Base-by-base conservation (phyloP, 92 coral and sea anemone genomes). In the Zoanthus gigantus region DNA sequence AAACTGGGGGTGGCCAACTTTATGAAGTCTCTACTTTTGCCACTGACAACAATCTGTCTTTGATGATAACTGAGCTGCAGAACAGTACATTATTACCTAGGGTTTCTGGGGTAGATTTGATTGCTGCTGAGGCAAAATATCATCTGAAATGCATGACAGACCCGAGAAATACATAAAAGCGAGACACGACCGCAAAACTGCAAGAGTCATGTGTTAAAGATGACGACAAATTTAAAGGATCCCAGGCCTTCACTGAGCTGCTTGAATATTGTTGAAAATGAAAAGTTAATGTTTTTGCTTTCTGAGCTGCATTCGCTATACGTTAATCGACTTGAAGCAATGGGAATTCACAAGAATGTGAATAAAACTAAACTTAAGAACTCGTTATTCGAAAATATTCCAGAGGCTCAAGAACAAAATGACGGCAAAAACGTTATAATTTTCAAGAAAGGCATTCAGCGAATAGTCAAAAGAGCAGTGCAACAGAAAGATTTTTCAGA, bases 61-160 rank as follows among this genome's bases (percentile, higher is more conserved):
- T n/a, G 23, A 94, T 91, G 96, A 91, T 93, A 5, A 81, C 89
- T 7, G 96, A 92, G 45, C 77, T 91, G 10, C 89, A 87, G 56
- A 2, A 63, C 9, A 63, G 69, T 16, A 63, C 69, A 2, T 28
- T 63, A 3, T 63, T 63, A 63, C 69, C 23, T 1, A 17, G 23
- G 7, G 9, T 63, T 63, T 63, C 18, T 63, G 69, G 69, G 3
- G 3, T 13, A 5, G 69, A 63, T 17, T 28, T 63, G 29, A 63
- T 63, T 4, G 69, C 69, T 14, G 92, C 87, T n/a, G 94, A 93
- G 37, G 96, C 94, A 29, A 91, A 85, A 61, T 93, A 93, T 48
- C 93, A 93, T 61, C 71, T 91, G 31, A 89, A 91, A 58, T 91
- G 94, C 74, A 16, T 93, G 92, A 93, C 92, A 31, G 91, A 91